These are phyloP conservation scores for Phyllotreta striolata DNA, from an alignment of 2,888 invertebrate genomes.

Conservation along the genomic window DNA sequence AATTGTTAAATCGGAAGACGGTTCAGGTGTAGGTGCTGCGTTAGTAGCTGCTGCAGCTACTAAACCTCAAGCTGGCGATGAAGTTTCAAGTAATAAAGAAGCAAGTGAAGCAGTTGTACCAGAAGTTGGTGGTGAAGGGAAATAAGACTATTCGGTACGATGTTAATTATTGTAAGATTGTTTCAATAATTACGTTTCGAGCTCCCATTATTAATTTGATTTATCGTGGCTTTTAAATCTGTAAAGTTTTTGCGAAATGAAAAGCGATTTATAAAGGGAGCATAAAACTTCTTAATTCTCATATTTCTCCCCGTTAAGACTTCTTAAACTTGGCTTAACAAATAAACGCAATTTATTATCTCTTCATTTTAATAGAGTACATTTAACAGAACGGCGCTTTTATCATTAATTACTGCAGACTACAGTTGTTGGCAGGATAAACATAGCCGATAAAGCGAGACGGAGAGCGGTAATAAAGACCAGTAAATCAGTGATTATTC, in stretches of 20 bases:
- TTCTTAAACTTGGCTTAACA: slow-evolving; percentile 23
- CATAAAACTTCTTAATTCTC: slow-evolving; percentile 16
- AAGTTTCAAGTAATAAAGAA: neutral
- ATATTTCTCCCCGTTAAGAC: slow-evolving; percentile 19
- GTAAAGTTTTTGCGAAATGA: slow-evolving; percentile 4
- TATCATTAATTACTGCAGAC: slow-evolving; percentile 40
- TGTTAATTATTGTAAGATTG: too few relatives aligned
- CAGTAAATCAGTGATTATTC: slow-evolving; percentile 54
- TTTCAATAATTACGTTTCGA: too few relatives aligned
- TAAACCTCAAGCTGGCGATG: slow-evolving; percentile 20
- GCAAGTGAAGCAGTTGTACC: neutral
- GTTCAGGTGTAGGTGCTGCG: slow-evolving; percentile 94
- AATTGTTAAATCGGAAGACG: slow-evolving; percentile 94
- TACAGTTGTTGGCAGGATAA: slow-evolving; percentile 34
- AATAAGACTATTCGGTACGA: too few relatives aligned
- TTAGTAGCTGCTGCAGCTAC: slow-evolving; percentile 91
- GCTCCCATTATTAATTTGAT: too few relatives aligned
- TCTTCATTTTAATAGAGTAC: slow-evolving; percentile 30
- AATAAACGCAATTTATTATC: slow-evolving; percentile 30
- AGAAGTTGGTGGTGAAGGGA: too few relatives aligned
- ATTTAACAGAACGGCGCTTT: slow-evolving; percentile 30
- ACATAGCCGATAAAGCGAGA: slow-evolving; percentile 22
- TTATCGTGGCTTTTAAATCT: too few relatives aligned
- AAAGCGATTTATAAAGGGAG: slow-evolving; percentile 17
- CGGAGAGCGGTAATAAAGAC: slow-evolving; percentile 39